Evolutionary conservation across 2,797 vertebrate species (phyloP), one percentile per base, ranked within the genome.

Genomic region (Myoxocephalus aenaeus): DNA sequence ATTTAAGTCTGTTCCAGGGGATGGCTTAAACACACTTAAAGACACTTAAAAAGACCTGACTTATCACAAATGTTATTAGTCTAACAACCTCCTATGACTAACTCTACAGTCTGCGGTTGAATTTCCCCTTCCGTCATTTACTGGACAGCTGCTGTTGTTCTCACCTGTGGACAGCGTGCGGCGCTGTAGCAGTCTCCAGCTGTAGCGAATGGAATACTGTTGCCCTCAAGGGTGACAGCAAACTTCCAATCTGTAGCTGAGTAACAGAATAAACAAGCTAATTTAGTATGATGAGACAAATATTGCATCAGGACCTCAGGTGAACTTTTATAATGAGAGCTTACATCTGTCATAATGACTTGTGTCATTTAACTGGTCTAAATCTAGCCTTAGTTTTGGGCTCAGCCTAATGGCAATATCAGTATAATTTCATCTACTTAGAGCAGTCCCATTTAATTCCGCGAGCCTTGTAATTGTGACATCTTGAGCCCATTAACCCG

Each of bases 121-220:
- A 15, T 9, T 44, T 42, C 15, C 10, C 20, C n/a, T 56, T 7
- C n/a, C 27, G 2, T 54, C 9, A 32, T 7, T 32, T 18, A 13
- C 50, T 50, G 3, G 38, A 58, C 11, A 75, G 40, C 50, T 68
- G 68, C 6, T 42, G 79, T 48, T n/a, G 44, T 77, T 74, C 93
- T 80, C 95, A 98, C 98, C 97, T 99, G 97, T 8, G 98, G 97
- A 91, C 98, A 99, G 54, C 92, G 95, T 87, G 96, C 94, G 17
- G 96, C 96, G 5, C 98, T 99, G 93, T 97, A 99, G 92, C 98
- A 99, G 92, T 99, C 98, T 82, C 98, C 98, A 22, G 97, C 97
- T 17, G 97, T 99, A 87, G 97, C 98, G 18, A 96, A 99, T 7
- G 98, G 97, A 75, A 99, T 96, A 0, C 94, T 95, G 61, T 97